Percentiles rank a stretch among this genome's conserved stretches.
Evolutionary conservation across 2,888 invertebrate species (phyloP).

Genomic region (Drosophila flavopinicola): DNA sequence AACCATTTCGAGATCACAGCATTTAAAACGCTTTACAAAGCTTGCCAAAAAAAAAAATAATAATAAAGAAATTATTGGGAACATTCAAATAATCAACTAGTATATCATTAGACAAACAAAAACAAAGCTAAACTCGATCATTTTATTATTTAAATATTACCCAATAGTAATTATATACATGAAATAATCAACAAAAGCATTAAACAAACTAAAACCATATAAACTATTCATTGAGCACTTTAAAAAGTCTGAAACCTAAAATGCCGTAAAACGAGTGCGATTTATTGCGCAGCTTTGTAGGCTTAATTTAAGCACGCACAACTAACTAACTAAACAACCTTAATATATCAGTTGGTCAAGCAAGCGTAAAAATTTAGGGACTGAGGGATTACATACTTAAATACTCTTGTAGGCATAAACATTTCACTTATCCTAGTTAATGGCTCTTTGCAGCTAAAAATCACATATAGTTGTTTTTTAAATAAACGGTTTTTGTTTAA

Average conservation of each 20-base stretch:
- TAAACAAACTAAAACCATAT: background rate
- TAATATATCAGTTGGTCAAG: slow-evolving; percentile 41
- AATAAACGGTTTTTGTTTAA: too few relatives aligned
- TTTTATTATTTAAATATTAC: slow-evolving; percentile 2
- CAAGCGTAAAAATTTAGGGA: slow-evolving; percentile 14
- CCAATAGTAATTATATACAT: too few relatives aligned
- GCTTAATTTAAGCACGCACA: slow-evolving; percentile 5
- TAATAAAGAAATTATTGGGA: slow-evolving; percentile 19
- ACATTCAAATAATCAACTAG: background rate
- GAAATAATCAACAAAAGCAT: too few relatives aligned
- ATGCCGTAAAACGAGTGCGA: background rate
- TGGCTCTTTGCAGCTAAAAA: background rate
- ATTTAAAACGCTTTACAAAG: slow-evolving; percentile 35
- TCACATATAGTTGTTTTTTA: too few relatives aligned
- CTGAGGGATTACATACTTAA: slow-evolving; percentile 5
- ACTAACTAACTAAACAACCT: slow-evolving; percentile 15
- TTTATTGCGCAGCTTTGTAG: slow-evolving; percentile 21
- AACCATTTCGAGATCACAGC: slow-evolving; percentile 28
- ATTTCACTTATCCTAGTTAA: background rate
- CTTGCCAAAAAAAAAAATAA: slow-evolving; percentile 19
- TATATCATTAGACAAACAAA: background rate
- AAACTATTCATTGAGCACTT: slow-evolving; percentile 6
- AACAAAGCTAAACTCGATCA: background rate
- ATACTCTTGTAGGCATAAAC: background rate
- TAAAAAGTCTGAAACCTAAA: slow-evolving; percentile 7